phyloP scores from a whole-genome alignment of 1,140 invertebrate species.

The Leptonema lineaticorne region DNA sequence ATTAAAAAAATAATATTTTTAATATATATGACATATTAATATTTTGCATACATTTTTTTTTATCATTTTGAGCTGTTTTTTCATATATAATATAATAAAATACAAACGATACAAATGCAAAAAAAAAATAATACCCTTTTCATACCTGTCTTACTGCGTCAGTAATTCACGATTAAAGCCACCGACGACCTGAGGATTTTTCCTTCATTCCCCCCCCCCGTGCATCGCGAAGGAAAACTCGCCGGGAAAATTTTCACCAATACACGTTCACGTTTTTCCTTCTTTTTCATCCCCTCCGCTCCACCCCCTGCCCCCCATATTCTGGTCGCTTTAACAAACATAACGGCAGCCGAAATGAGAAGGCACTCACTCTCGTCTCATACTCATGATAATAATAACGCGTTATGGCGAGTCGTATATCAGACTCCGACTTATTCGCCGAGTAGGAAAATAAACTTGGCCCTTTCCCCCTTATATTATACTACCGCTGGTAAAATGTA shows the following conservation, averaged over 20 bases:
- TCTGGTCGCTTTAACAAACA: conserved; percentile 31
- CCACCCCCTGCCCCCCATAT: conserved; percentile 25
- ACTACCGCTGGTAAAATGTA: too few species aligned
- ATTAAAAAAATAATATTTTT: too few species aligned
- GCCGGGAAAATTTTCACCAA: conserved; percentile 31
- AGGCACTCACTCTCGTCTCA: conserved; percentile 33
- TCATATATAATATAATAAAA: background rate
- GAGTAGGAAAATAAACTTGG: background rate
- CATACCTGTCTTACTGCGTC: background rate
- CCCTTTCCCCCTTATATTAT: too few species aligned
- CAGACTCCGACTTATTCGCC: conserved; percentile 16
- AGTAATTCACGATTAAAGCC: conserved; percentile 36
- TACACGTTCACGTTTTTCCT: conserved; percentile 16
- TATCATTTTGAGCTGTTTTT: too few species aligned
- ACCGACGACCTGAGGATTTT: conserved; percentile 23
- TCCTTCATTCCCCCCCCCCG: too few species aligned
- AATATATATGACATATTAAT: too few species aligned
- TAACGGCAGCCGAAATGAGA: conserved; percentile 34
- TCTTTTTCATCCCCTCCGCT: too few species aligned
- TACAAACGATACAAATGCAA: background rate
- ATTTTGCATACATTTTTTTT: too few species aligned
- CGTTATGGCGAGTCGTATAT: conserved; percentile 36
- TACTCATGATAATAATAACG: conserved; percentile 37
- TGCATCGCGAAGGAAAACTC: background rate
- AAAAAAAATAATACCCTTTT: background rate